phyloP scores from a whole-genome alignment of 2,888 invertebrate species.

The Sericinus montela region DNA sequence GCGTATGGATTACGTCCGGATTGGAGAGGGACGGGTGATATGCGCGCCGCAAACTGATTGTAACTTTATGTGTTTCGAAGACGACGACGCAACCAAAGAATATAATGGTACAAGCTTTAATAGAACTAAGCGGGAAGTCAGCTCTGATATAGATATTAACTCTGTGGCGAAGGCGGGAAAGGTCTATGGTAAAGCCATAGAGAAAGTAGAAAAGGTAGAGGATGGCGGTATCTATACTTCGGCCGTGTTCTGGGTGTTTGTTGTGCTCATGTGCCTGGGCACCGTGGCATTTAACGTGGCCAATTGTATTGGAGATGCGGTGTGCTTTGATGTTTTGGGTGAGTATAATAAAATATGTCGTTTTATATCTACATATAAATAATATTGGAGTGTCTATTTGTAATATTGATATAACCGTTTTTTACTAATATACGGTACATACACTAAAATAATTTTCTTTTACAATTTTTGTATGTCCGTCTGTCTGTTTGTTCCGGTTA shows the following conservation, averaged over 20 bases:
- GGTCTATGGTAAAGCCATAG: neutral
- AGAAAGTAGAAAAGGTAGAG: conserved; percentile 15
- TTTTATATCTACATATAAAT: too few species aligned
- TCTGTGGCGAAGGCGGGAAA: conserved; percentile 25
- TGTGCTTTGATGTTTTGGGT: conserved; percentile 93
- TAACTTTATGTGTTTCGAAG: conserved; percentile 57
- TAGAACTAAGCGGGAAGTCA: conserved; percentile 27
- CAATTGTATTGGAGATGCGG: conserved; percentile 92
- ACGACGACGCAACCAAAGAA: conserved; percentile 23
- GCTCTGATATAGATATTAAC: conserved; percentile 15
- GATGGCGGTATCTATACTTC: conserved; percentile 76
- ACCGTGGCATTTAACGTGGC: conserved; percentile 91
- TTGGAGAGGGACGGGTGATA: conserved; percentile 39
- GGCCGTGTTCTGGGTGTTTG: conserved; percentile 85
- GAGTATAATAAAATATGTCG: too few species aligned
- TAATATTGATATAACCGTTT: too few species aligned
- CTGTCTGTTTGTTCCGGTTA: too few species aligned
- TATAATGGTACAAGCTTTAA: conserved; percentile 22
- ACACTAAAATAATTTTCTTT: too few species aligned
- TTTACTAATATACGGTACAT: too few species aligned
- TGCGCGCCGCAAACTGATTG: conserved; percentile 51
- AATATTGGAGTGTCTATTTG: too few species aligned
- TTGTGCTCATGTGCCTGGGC: conserved; percentile 84
- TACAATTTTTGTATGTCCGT: too few species aligned
- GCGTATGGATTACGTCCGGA: conserved; percentile 48